Evolutionary conservation across 2,113 vertebrate species (phyloP).

Genomic region (Thoracochromis brauschi): DNA sequence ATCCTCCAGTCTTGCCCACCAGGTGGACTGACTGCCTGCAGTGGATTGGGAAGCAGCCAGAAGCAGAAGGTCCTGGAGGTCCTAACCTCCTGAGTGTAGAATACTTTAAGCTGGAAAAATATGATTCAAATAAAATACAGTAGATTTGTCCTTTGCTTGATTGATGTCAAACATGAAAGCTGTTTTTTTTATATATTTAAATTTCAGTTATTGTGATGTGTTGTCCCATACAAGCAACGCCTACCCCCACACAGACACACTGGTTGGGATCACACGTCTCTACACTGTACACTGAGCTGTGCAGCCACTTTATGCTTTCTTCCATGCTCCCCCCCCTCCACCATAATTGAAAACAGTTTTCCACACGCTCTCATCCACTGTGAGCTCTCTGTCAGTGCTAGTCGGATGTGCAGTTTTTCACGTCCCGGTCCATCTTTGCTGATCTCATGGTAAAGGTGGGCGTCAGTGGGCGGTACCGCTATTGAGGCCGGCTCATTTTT

Average conservation of each 20-base stretch:
- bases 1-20: not conserved
- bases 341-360: not conserved
- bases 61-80: not conserved
- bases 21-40: not conserved
- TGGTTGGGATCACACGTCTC: not conserved
- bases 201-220: not conserved
- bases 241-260: not conserved
- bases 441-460: constrained; percentile 37
- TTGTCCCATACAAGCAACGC: not conserved
- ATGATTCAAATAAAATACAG: not conserved
- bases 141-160: not conserved
- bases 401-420: not conserved
- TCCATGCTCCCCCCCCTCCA: accelerated
- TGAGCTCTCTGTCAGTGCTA: not conserved
- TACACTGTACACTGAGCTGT: not conserved
- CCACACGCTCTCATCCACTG: not conserved
- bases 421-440: not conserved
- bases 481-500: not conserved
- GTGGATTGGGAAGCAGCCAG: not conserved
- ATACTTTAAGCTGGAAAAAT: not conserved
- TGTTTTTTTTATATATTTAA: not conserved
- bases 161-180: not conserved
- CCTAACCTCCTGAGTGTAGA: not conserved
- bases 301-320: not conserved
- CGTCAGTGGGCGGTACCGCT: constrained; percentile 35